Percentiles rank a stretch among this genome's conserved stretches.
phyloP scores from a whole-genome alignment of 2,113 vertebrate genomes.

The Petroica traversi region DNA sequence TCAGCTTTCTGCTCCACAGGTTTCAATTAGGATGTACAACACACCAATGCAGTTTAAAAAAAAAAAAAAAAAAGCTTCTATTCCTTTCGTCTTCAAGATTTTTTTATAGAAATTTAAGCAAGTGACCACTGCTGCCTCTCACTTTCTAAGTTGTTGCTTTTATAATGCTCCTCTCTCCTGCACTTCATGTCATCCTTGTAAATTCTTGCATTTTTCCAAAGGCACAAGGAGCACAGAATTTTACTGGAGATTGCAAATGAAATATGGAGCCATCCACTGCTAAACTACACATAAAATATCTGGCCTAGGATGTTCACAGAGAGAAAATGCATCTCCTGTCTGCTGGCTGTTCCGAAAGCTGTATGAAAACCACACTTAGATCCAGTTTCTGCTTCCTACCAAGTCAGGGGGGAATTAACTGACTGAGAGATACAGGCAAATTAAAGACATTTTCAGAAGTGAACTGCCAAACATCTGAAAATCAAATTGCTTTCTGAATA shows the following conservation, averaged over 20 bases:
- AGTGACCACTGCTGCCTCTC: not conserved
- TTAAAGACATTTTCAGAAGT: not conserved
- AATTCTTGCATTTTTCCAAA: slow-evolving; percentile 20
- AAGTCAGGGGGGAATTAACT: not conserved
- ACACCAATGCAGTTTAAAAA: not conserved
- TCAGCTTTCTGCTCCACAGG: slow-evolving; percentile 34
- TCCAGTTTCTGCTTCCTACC: not conserved
- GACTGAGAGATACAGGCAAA: not conserved
- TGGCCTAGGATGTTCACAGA: not conserved
- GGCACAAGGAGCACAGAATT: not conserved
- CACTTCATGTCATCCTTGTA: not conserved
- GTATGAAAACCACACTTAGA: not conserved
- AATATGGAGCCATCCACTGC: not conserved
- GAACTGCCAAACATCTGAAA: not conserved
- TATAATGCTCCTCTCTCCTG: not conserved
- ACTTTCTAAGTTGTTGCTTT: not conserved
- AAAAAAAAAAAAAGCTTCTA: not conserved
- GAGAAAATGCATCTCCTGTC: not conserved
- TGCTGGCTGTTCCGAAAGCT: not conserved
- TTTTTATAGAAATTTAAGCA: not conserved
- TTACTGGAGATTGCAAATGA: not conserved
- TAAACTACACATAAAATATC: not conserved
- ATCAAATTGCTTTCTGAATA: not conserved
- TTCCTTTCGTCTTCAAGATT: not conserved
- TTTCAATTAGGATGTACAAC: slow-evolving; percentile 53